These are phyloP conservation scores for Arnoldichthys spilopterus DNA, from an alignment of 2,797 vertebrate species.

Conservation along the genomic window DNA sequence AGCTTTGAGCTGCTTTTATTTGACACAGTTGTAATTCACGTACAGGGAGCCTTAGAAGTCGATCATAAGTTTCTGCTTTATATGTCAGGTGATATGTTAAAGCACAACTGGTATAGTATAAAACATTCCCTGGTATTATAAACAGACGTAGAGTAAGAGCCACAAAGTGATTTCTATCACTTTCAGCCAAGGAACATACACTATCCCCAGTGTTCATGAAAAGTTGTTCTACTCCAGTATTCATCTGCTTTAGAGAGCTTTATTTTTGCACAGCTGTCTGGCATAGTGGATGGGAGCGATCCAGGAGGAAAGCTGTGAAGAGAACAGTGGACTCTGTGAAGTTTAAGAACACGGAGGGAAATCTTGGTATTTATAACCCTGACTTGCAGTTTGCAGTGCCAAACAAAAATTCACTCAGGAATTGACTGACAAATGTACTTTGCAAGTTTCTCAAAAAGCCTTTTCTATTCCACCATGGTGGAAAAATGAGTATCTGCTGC, in stretches of 20 bases:
- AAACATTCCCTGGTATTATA: neutral
- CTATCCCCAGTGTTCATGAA: neutral
- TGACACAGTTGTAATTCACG: conserved; percentile 7
- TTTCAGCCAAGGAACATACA: neutral
- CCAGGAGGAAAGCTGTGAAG: neutral
- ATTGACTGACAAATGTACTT: neutral
- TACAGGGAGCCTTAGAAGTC: conserved; percentile 16
- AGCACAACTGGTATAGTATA: conserved; percentile 5
- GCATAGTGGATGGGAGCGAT: neutral
- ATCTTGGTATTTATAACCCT: neutral
- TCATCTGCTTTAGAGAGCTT: neutral
- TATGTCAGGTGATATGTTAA: neutral
- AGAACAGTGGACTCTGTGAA: neutral
- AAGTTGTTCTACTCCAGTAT: neutral
- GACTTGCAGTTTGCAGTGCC: neutral
- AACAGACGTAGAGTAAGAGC: neutral
- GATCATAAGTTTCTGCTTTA: conserved; percentile 13
- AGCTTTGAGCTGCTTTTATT: conserved; percentile 9
- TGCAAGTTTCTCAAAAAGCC: neutral
- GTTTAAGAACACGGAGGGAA: neutral
- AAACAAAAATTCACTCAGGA: neutral
- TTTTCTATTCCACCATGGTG: neutral
- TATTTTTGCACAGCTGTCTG: neutral
- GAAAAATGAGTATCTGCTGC: neutral
- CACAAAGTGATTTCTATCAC: neutral